Conservation (phyloP, 2,113 vertebrate genomes). For the Mastomys coucha region DNA sequence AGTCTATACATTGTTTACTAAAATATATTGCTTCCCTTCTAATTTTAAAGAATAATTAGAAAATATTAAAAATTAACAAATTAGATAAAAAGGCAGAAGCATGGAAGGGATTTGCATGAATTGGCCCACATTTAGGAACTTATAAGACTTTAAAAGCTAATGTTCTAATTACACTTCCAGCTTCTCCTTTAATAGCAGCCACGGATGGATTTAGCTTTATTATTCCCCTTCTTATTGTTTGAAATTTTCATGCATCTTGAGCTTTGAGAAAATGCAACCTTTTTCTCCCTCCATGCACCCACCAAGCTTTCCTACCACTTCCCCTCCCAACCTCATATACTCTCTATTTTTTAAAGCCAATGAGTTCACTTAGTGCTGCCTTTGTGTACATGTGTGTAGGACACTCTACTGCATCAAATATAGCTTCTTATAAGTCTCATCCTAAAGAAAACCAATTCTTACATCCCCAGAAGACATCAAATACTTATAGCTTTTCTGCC, state of each 20-base stretch:
- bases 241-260: background rate
- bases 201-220: background rate
- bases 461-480: background rate
- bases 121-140: background rate
- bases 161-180: background rate
- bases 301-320: background rate
- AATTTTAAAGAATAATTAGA: slow-evolving; percentile 14
- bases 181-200: slow-evolving; percentile 12
- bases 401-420: background rate
- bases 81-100: background rate
- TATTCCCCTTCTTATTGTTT: background rate
- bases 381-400: background rate
- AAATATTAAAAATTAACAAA: slow-evolving; percentile 33
- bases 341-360: background rate
- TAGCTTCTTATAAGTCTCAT: no score
- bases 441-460: background rate
- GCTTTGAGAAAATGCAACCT: background rate
- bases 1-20: background rate
- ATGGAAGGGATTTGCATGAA: background rate
- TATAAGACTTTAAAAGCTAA: background rate
- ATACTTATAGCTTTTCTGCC: background rate
- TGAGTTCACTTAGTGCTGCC: background rate
- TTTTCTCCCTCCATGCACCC: background rate
- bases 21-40: background rate
- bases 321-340: background rate